These are phyloP conservation scores for Diadophis punctatus DNA, from an alignment of 2,113 vertebrate genomes.

Conservation along the genomic window DNA sequence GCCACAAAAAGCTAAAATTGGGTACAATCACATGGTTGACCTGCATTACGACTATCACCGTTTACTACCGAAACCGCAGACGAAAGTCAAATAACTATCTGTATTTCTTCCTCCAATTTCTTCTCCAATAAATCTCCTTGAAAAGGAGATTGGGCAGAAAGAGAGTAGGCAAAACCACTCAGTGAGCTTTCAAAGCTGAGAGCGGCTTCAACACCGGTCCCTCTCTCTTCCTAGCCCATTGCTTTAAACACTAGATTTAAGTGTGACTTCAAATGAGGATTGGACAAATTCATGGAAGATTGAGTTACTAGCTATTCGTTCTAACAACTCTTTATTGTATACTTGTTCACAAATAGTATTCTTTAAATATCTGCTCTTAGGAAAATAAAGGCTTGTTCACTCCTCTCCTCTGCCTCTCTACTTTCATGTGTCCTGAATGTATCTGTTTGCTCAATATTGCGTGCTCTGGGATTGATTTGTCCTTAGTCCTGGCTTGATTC, in stretches of 20 bases:
- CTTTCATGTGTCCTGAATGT: neutral
- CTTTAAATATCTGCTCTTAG: too few species aligned
- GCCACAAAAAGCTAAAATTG: neutral
- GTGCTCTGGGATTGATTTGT: neutral
- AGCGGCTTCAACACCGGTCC: neutral
- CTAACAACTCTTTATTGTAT: neutral
- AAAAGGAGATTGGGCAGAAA: neutral
- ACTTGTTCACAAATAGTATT: neutral
- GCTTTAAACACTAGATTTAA: neutral
- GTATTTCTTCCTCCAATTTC: neutral
- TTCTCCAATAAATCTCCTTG: neutral
- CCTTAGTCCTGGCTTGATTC: neutral
- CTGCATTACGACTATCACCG: neutral
- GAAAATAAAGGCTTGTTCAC: neutral
- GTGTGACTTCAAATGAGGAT: neutral
- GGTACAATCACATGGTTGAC: neutral
- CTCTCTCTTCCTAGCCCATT: neutral
- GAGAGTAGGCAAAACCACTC: neutral
- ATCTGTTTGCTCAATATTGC: neutral
- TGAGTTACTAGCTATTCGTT: neutral
- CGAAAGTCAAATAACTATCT: neutral
- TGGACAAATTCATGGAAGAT: neutral
- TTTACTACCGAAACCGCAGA: neutral
- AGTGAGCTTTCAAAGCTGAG: neutral
- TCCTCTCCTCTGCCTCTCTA: neutral